Conservation (phyloP, 2,888 invertebrate genomes). For the Nephrocerus scutellatus region DNA sequence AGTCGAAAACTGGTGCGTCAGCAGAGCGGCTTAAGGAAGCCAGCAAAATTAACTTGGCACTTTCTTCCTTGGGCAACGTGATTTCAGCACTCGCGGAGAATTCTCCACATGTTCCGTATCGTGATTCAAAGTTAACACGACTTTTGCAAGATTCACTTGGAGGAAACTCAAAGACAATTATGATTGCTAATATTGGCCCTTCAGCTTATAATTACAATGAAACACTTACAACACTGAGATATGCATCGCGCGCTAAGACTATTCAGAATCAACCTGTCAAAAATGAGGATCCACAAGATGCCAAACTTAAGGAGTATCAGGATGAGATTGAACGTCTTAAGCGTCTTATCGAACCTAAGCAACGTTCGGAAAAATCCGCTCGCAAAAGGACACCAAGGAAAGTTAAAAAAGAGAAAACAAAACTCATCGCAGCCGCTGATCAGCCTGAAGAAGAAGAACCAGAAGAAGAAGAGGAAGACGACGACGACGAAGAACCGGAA, state of each 20-base stretch:
- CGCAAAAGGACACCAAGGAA: constrained; percentile 32
- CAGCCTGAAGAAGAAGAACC: constrained; percentile 32
- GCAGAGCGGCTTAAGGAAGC: constrained; percentile 92
- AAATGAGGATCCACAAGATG: constrained; percentile 99
- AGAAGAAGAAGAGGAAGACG: constrained; percentile 31
- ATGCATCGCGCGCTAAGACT: constrained; percentile 95
- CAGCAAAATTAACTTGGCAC: constrained; percentile 92
- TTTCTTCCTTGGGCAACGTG: constrained; percentile 96
- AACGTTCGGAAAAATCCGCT: constrained; percentile 33
- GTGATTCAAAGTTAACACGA: constrained; percentile 94
- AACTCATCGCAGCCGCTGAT: constrained; percentile 45
- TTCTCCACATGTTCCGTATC: constrained; percentile 92
- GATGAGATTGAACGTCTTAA: constrained; percentile 79
- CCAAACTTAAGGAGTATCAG: constrained; percentile 89
- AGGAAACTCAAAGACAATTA: constrained; percentile 97
- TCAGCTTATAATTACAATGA: constrained; percentile 98
- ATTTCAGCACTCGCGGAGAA: constrained; percentile 95
- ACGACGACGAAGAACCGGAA: constrained; percentile 46
- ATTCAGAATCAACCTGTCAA: constrained; percentile 98
- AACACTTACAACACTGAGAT: constrained; percentile 89
- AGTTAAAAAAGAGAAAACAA: constrained; percentile 35
- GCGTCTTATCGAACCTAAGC: constrained; percentile 45
- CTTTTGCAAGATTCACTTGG: constrained; percentile 96
- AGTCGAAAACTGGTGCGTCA: constrained; percentile 92
- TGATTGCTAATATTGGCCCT: constrained; percentile 99